Evolutionary conservation across 1,140 invertebrate genomes (phyloP), one percentile per base, ranked within the genome.

Genomic region (Helicoverpa zea): DNA sequence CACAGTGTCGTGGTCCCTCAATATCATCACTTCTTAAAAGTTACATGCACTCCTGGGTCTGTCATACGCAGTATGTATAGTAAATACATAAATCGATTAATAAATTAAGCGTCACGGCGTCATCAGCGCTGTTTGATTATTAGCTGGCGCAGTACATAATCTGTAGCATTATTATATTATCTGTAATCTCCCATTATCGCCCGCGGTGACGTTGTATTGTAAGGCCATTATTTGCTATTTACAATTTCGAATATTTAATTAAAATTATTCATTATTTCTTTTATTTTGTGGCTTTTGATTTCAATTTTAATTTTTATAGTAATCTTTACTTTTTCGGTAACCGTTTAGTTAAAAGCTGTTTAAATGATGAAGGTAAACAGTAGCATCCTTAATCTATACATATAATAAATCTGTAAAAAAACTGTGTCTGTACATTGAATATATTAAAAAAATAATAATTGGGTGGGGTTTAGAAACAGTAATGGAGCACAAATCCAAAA

Each of bases 51-150:
- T 29, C 3, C n/a, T 13, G 12, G 3, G 12, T 23, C 4, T 43
- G 23, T 5, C 14, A 52, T 16, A 70, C 23, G 23, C 2, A 2
- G 23, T 23, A 23, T 2, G 66, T 52, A 5, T n/a, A 52, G 68
- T 7, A 43, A 35, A 43, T 23, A 23, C 47, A 29, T 30, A 7
- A 68, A 47, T 7, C 23, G 52, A 12, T 72, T 30, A 72, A 72
- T 72, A 30, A 72, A 54, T 54, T 54, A 30, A 14, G 49, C 68
- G 49, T 29, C 64, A 16, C 47, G 66, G 10, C 12, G 49, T 79
- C 84, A 84, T 82, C 83, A 84, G 49, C 70, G 52, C 7, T 74
- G 72, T 74, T 74, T 59, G 72, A 47, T 74, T 58, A 59, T 73
- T 73, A 73, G 52, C 54, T 73, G 54, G 54, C 56, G 54, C 29